phyloP scores from a whole-genome alignment of 1,140 invertebrate species.

The Aphidius ervi region DNA sequence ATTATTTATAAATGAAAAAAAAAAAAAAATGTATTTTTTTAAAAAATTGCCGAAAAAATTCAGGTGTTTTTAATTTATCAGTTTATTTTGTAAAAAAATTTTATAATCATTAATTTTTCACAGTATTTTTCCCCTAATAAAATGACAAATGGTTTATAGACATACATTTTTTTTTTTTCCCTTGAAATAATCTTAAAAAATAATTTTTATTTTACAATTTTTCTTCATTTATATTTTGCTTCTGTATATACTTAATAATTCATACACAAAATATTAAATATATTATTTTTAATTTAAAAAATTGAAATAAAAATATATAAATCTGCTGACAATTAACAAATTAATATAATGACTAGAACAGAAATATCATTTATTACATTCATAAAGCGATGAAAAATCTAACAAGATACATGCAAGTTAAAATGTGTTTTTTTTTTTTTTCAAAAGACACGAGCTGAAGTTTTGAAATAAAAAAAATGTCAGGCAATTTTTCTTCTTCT shows the following conservation, averaged over 20 bases:
- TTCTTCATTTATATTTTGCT: too few species aligned
- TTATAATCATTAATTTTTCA: conserved; percentile 6
- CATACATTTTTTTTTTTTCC: too few species aligned
- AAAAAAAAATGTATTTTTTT: neutral
- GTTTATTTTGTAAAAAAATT: neutral
- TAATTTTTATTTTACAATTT: too few species aligned
- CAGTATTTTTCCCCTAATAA: too few species aligned
- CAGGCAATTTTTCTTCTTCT: conserved; percentile 17
- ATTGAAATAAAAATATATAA: neutral
- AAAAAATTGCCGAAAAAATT: neutral
- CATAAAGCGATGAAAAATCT: neutral
- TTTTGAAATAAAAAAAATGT: conserved; percentile 3
- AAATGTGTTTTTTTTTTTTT: neutral
- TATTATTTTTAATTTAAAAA: too few species aligned
- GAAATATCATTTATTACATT: neutral
- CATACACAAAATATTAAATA: too few species aligned
- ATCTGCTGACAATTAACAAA: conserved; percentile 4
- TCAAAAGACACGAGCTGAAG: neutral
- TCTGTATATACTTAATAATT: too few species aligned
- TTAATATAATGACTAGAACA: conserved; percentile 2
- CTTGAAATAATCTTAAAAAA: too few species aligned
- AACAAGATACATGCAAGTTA: neutral
- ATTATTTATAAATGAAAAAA: neutral
- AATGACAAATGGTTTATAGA: too few species aligned
- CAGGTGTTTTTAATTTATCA: too few species aligned